These are phyloP conservation scores for Natator depressus DNA, from an alignment of 2,113 vertebrate genomes.

Conservation along the genomic window DNA sequence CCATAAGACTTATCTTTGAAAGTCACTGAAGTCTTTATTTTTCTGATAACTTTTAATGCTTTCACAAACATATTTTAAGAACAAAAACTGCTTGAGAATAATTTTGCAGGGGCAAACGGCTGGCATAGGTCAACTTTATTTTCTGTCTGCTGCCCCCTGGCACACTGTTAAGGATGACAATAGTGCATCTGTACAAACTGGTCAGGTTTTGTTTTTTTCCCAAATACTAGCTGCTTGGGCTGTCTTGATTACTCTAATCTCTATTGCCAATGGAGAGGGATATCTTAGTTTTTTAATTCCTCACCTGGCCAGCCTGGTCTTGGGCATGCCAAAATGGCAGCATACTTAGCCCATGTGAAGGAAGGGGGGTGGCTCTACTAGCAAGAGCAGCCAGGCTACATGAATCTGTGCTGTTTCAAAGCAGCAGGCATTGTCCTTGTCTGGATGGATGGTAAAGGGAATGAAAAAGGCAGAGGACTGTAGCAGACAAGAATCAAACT, in stretches of 20 bases:
- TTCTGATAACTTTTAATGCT: not conserved
- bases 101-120: not conserved
- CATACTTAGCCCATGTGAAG: not conserved
- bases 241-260: not conserved
- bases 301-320: not conserved
- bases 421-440: not conserved
- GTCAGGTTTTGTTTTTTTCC: not conserved
- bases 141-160: not conserved
- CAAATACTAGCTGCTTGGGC: not conserved
- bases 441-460: not conserved
- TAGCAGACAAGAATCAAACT: not conserved
- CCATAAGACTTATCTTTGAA: not conserved
- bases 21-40: not conserved
- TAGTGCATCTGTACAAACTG: not conserved
- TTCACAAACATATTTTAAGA: not conserved
- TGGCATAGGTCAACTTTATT: not conserved
- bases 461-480: not conserved
- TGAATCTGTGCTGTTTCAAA: not conserved
- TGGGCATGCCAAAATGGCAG: fast-evolving
- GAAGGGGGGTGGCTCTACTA: not conserved
- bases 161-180: fast-evolving
- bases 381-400: not conserved
- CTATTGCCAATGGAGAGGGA: not conserved
- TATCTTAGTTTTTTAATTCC: fast-evolving
- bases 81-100: fast-evolving